These are phyloP conservation scores for Oxyruncus cristatus DNA, from an alignment of 2,113 vertebrate species.

Conservation along the genomic window DNA sequence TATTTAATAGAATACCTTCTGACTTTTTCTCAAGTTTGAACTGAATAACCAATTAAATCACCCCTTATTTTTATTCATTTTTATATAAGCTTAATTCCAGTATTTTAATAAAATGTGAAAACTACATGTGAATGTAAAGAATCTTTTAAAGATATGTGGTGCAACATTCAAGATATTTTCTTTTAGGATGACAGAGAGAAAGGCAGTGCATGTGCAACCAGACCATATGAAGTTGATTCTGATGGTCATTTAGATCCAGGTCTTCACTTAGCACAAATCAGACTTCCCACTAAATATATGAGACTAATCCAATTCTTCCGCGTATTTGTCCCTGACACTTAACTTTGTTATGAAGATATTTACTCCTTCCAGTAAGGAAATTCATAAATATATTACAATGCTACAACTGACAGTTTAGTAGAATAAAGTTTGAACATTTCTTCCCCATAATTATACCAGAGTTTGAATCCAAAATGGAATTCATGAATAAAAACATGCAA, in stretches of 20 bases:
- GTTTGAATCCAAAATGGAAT: neutral
- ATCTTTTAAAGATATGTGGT: neutral
- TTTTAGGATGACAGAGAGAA: neutral
- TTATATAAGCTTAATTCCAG: neutral
- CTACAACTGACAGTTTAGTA: neutral
- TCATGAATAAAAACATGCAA: constrained; percentile 1
- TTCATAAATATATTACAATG: neutral
- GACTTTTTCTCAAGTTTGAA: neutral
- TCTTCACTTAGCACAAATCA: neutral
- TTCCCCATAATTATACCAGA: neutral
- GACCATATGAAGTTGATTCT: neutral
- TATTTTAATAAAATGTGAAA: neutral
- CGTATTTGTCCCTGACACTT: neutral
- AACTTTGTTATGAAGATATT: neutral
- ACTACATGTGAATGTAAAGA: neutral
- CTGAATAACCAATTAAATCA: rapidly evolving
- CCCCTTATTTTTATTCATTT: neutral
- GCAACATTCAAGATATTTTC: neutral
- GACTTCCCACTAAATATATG: neutral
- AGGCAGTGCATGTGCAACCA: neutral
- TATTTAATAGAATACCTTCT: neutral
- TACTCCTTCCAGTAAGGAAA: neutral
- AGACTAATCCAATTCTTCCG: neutral
- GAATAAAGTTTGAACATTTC: neutral
- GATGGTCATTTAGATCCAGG: neutral